Evolutionary conservation across 2,888 invertebrate genomes (phyloP).

Genomic region (Pristionchus japonicus): DNA sequence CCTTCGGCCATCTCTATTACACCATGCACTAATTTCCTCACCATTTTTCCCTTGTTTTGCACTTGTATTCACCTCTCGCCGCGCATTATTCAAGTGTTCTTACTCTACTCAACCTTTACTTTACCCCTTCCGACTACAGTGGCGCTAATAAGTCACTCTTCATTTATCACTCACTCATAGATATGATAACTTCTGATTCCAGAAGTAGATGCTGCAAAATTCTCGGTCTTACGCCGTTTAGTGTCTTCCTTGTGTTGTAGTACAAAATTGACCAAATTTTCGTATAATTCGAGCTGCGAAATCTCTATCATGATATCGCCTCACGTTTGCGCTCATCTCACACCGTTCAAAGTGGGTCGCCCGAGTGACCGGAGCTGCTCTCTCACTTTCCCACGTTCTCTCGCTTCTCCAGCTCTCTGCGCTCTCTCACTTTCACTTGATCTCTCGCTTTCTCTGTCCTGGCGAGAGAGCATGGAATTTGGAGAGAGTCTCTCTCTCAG

Average conservation of each 20-base stretch:
- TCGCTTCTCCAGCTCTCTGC: too few species aligned
- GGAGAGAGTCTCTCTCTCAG: background rate
- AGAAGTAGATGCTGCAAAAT: too few species aligned
- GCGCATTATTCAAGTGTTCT: background rate
- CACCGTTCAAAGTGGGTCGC: slow-evolving; percentile 16
- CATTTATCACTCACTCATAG: too few species aligned
- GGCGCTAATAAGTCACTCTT: too few species aligned
- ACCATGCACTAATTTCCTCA: background rate
- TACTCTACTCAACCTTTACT: background rate
- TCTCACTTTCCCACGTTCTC: too few species aligned
- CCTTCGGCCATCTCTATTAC: background rate
- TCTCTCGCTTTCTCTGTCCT: background rate
- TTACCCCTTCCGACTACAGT: background rate
- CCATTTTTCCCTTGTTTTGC: background rate
- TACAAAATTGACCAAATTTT: too few species aligned
- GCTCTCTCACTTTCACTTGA: slow-evolving; percentile 7
- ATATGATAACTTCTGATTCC: too few species aligned
- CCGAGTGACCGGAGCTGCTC: background rate
- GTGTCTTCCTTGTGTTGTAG: too few species aligned
- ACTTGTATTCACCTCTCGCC: background rate
- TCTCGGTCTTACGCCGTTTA: too few species aligned
- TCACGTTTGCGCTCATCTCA: background rate
- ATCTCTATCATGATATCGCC: too few species aligned
- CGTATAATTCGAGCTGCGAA: too few species aligned
- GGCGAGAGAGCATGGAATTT: background rate